phyloP scores from a whole-genome alignment of 2,113 vertebrate species.

The Bos taurus region ARS-UCD2.0 NC_037339.1:53664501-53665000 shows the following conservation, averaged over 20 bases:
- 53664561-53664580: not conserved
- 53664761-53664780: not conserved
- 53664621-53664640: not conserved
- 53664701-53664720: conserved; percentile 4
- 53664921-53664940: conserved; percentile 7
- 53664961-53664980: not conserved
- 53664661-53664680: not conserved
- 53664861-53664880: conserved; percentile 11
- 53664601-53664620: not conserved
- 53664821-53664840: not conserved
- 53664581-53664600: not conserved
- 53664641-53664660: not conserved
- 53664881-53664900: not conserved
- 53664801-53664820: not conserved
- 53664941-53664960: not conserved
- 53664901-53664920: not conserved
- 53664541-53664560: conserved; percentile 21
- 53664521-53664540: not conserved
- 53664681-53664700: not conserved
- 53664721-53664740: not conserved
- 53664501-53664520: not conserved
- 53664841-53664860: not conserved
- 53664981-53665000: not conserved
- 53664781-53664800: conserved; percentile 3
- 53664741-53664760: not conserved